Base-by-base conservation (phyloP, 2,797 vertebrate genomes). In the Cynodonichthys magdalenae region DNA sequence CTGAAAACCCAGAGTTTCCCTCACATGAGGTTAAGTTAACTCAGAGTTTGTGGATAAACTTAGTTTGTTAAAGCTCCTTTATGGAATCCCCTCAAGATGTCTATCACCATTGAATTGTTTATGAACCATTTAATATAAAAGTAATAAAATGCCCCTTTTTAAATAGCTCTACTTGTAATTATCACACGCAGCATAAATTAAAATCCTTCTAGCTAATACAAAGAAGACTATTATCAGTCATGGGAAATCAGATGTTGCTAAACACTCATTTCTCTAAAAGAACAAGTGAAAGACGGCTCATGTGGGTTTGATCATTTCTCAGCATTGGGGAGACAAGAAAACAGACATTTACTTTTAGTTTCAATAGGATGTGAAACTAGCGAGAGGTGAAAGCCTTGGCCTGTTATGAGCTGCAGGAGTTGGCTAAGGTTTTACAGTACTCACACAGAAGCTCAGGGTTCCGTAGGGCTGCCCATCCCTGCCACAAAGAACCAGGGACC, bases 401-500 rank as follows among this genome's bases (percentile, higher is more conserved):
- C 77, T 36, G 41, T 50, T 31, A 20, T 12, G 66, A 77, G 63
- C 60, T 61, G 55, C 64, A 65, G 63, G 42, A 46, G 62, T 53
- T 62, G 62, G 59, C 82, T 60, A 74, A 20, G 56, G 14, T 63
- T 66, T 69, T 27, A 77, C 82, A 83, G 94, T 98, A 98, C 97
- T 98, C 96, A 99, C 96, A 90, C 93, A 93, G 91, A 93, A 90
- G 91, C 94, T 59, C 91, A 92, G 92, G 89, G 93, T 94, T 94
- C 92, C 94, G 89, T 92, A 93, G 94, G 93, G 92, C 92, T 93
- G 94, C 95, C 95, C 89, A 70, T 97, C 96, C 92, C 94, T 92
- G 93, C 92, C 83, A 90, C 93, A 96, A 92, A 95, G 94, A 90
- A 94, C 93, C 95, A 97, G 93, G 93, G 94, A 96, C 87, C 95